A percentile compares a stretch with the other conserved stretches of the same genome.
Conservation (phyloP, 1,140 invertebrate species). For the Anagrus nilaparvatae region DNA sequence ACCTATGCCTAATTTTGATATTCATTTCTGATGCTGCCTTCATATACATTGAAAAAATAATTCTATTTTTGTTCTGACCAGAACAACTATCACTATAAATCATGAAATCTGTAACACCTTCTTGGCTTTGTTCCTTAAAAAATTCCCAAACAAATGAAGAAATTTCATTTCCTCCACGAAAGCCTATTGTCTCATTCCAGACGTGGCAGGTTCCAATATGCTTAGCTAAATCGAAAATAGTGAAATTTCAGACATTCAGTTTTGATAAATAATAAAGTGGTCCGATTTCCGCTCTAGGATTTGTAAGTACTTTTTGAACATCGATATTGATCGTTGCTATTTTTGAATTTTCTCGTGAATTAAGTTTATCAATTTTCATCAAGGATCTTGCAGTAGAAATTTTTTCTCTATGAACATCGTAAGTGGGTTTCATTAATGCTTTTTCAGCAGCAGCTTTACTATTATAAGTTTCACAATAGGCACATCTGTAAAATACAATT, state of each 20-base stretch:
- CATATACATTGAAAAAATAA: neutral
- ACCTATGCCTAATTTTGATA: neutral
- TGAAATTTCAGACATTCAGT: conserved; percentile 11
- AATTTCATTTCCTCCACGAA: neutral
- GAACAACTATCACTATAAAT: neutral
- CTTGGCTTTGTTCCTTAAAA: neutral
- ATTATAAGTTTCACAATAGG: neutral
- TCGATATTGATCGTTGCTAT: conserved; percentile 4
- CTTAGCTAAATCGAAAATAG: conserved; percentile 2
- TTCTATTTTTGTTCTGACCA: neutral
- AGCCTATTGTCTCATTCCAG: neutral
- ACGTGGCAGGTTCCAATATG: neutral
- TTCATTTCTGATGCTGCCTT: neutral
- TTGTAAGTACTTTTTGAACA: conserved; percentile 8
- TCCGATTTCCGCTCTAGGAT: conserved; percentile 4
- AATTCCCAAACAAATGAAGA: neutral
- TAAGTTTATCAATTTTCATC: neutral
- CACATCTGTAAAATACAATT: too few relatives aligned
- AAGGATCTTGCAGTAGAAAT: neutral
- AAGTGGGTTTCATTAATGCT: neutral
- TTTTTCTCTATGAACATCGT: neutral
- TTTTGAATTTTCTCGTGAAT: neutral
- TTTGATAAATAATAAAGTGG: conserved; percentile 11
- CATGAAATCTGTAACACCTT: neutral
- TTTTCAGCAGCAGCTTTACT: neutral